Conservation (phyloP, 2,113 vertebrate species). For the Cyprinodon variegatus region DNA sequence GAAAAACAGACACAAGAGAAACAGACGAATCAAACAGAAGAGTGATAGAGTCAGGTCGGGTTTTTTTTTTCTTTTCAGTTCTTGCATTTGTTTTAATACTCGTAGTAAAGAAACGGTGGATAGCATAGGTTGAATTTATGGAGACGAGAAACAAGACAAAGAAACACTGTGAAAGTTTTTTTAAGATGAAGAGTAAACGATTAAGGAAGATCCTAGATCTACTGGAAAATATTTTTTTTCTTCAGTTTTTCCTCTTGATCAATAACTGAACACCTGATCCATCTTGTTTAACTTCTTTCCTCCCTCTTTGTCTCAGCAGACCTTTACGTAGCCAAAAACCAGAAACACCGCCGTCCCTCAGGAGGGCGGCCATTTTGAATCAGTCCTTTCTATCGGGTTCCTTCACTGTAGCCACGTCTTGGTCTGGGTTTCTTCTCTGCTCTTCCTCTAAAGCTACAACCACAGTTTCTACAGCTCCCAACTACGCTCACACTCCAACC, state of each 20-base stretch:
- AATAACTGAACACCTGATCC: conserved; percentile 47
- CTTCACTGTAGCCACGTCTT: conserved; percentile 20
- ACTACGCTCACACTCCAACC: conserved; percentile 10
- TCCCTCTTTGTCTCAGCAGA: conserved; percentile 16
- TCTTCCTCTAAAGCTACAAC: conserved; percentile 1
- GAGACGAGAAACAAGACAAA: conserved; percentile 57
- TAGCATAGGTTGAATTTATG: conserved; percentile 33
- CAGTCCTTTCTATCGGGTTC: conserved; percentile 19
- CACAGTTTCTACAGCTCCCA: background rate
- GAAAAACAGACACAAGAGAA: conserved; percentile 48
- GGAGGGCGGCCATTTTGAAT: background rate
- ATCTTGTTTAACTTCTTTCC: conserved; percentile 16
- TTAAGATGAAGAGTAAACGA: conserved; percentile 60
- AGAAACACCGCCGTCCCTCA: conserved; percentile 8
- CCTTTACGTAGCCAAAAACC: conserved; percentile 5
- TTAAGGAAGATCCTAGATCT: conserved; percentile 63
- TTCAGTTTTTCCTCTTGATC: conserved; percentile 44
- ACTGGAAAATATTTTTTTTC: conserved; percentile 47
- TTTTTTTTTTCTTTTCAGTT: conserved; percentile 49
- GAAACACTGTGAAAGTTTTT: conserved; percentile 43
- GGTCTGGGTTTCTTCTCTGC: conserved; percentile 3
- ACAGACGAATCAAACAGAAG: conserved; percentile 44
- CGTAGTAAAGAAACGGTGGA: conserved; percentile 70
- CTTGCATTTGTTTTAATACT: conserved; percentile 74
- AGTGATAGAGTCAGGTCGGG: conserved; percentile 59